Conservation (phyloP, 2,113 vertebrate genomes). For the Willisornis vidua region DNA sequence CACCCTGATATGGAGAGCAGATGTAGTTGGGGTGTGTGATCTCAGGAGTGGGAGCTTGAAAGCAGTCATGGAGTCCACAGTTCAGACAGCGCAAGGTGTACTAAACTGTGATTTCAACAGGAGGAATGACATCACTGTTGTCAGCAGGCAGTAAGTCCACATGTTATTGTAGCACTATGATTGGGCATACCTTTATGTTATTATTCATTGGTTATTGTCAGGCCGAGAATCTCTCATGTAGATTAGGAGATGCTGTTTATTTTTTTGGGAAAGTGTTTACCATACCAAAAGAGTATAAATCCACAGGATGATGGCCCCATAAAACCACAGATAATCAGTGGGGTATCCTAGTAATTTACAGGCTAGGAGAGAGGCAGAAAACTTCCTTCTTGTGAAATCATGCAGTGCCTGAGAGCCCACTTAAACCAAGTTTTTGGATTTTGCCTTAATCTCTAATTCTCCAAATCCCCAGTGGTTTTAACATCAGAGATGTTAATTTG, state of each 20-base stretch:
- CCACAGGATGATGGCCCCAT: not conserved
- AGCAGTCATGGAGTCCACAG: not conserved
- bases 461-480: not conserved
- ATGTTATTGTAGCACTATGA: not conserved
- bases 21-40: not conserved
- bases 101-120: not conserved
- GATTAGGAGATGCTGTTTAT: not conserved
- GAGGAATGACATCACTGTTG: not conserved
- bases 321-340: not conserved
- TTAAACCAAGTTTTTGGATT: not conserved
- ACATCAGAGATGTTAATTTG: not conserved
- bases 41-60: not conserved
- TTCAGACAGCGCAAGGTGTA: not conserved
- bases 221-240: not conserved
- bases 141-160: not conserved
- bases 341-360: not conserved
- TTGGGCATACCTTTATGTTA: not conserved
- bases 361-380: not conserved
- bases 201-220: not conserved
- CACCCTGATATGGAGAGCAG: not conserved
- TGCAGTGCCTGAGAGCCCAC: not conserved
- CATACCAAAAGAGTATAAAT: not conserved
- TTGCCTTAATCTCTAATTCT: not conserved
- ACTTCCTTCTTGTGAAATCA: not conserved
- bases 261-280: not conserved